Evolutionary conservation across 2,113 vertebrate genomes (phyloP), one percentile per base, ranked within the genome.

Genomic region (Steatornis caripensis): DNA sequence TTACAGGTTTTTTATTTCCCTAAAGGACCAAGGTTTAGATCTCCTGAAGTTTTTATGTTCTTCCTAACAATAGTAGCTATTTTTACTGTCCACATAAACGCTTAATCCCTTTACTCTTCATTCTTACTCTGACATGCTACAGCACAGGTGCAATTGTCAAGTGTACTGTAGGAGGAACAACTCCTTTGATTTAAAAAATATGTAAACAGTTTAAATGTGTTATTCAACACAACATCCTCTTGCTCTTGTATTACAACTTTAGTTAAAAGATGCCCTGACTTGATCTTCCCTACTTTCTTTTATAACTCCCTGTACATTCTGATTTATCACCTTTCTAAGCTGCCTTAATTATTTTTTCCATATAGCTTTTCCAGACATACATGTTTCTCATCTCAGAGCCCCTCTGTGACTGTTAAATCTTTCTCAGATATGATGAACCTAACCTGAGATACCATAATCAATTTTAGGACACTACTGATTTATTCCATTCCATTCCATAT

Each of bases 321-420:
- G 90, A 97, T 97, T 91, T 95, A 95, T 83, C 65, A 92, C 51
- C 57, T 87, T 89, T 89, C 84, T 76, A 90, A 96, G 66, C 57
- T 39, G 22, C 69, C 41, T 79, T 92, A 93, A 90, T 92, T 96
- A 93, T 75, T 94, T 94, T 88, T 90, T 78, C 88, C 76, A 71
- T 81, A 83, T 18, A 88, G 83, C 34, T 95, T 95, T 94, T 92
- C 72, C 91, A 95, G 86, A 89, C 53, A 71, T 82, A 48, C 14
- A 51, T 54, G 86, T 90, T 95, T 94, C 88, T 91, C 89, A 30
- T 92, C 72, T 92, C 80, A 81, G 55, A 36, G 86, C 84, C 88
- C 80, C 92, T 82, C 69, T 79, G 84, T 72, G 86, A 82, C 86
- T 82, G 48, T 69, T 89, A 92, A 84, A 93, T 76, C 88, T 71